Conservation (phyloP, 2,797 vertebrate genomes). For the Falco berigora region DNA sequence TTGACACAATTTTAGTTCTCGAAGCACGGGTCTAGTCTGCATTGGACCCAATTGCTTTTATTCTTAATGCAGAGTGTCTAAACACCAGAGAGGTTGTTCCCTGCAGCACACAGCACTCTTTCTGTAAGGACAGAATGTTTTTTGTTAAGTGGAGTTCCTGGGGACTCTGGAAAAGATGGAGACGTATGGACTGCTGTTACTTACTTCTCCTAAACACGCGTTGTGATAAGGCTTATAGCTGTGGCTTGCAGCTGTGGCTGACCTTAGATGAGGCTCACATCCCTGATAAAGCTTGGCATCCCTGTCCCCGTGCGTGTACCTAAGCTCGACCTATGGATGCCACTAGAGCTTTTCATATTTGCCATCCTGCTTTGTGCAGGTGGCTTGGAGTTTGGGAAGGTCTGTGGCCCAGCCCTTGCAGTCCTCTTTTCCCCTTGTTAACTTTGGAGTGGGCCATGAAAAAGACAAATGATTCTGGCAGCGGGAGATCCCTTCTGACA, state of each 20-base stretch:
- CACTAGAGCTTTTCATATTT: not conserved
- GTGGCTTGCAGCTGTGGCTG: not conserved
- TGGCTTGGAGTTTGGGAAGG: not conserved
- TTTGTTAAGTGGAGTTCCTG: not conserved
- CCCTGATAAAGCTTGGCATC: not conserved
- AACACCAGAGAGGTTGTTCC: not conserved
- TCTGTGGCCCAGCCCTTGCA: not conserved
- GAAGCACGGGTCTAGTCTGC: not conserved
- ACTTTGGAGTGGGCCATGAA: not conserved
- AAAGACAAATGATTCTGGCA: conserved; percentile 25
- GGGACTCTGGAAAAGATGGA: not conserved
- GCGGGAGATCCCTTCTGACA: not conserved
- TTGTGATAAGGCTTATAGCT: not conserved
- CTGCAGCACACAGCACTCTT: accelerated
- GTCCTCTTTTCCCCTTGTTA: not conserved
- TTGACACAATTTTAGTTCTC: not conserved
- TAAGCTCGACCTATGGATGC: not conserved
- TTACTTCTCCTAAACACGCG: not conserved
- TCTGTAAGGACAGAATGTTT: not conserved
- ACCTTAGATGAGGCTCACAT: not conserved
- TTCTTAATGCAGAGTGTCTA: not conserved
- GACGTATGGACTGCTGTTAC: not conserved
- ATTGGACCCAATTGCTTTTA: not conserved
- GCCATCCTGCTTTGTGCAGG: not conserved
- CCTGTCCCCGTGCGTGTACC: not conserved